A percentile compares a stretch with the other conserved stretches of the same genome.
phyloP scores from a whole-genome alignment of 2,888 invertebrate genomes.

The Mantis religiosa region DNA sequence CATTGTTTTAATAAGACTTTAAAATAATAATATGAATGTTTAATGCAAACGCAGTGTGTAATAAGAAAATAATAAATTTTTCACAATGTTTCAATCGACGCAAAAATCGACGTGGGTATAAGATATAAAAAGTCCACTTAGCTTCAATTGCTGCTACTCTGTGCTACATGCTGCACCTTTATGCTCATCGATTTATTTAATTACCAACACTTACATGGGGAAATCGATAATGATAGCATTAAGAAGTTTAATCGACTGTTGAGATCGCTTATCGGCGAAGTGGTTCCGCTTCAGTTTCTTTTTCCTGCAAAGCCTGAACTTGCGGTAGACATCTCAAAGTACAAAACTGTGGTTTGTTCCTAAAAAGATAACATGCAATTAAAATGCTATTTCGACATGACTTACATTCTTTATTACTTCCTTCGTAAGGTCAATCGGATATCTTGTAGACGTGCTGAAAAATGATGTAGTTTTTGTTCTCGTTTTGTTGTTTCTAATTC shows the following conservation, averaged over 20 bases:
- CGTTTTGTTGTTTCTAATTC: neutral
- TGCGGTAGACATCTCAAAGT: neutral
- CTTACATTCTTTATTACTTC: neutral
- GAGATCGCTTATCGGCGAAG: neutral
- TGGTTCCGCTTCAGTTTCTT: neutral
- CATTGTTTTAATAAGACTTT: no score
- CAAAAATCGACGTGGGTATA: neutral
- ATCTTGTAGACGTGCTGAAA: neutral
- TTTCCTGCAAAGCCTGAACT: no score
- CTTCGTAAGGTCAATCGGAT: neutral
- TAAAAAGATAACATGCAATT: neutral
- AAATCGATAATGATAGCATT: neutral
- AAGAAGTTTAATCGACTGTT: neutral
- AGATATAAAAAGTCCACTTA: neutral
- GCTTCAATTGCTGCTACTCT: neutral
- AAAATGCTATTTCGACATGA: neutral
- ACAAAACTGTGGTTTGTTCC: neutral
- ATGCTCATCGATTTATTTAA: neutral
- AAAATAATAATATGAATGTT: no score
- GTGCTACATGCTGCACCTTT: neutral
- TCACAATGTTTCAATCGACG: neutral
- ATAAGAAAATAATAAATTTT: neutral
- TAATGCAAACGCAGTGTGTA: no score
- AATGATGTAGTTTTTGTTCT: neutral
- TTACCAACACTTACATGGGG: neutral